phyloP scores from a whole-genome alignment of 2,888 invertebrate genomes.

The Acanthosepion lycidas region DNA sequence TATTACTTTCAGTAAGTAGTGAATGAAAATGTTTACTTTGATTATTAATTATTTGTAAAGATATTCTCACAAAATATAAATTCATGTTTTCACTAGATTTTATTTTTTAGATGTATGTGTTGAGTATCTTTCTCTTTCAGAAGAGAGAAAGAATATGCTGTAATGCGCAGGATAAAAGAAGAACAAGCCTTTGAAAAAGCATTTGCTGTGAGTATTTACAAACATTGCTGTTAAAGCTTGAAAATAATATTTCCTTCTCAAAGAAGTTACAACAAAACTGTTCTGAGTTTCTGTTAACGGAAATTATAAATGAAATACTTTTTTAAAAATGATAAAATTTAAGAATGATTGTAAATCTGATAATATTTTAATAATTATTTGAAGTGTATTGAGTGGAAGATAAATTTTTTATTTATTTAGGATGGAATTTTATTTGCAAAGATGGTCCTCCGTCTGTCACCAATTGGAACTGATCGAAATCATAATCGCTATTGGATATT shows the following conservation, averaged over 20 bases:
- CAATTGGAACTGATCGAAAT: slow-evolving; percentile 74
- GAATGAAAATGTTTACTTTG: too few species aligned
- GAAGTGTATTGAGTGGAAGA: not conserved
- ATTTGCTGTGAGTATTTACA: slow-evolving; percentile 62
- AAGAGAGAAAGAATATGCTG: slow-evolving; percentile 64
- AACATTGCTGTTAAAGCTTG: too few species aligned
- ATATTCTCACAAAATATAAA: not conserved
- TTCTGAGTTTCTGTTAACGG: too few species aligned
- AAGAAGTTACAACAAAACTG: too few species aligned
- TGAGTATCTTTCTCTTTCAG: slow-evolving; percentile 53
- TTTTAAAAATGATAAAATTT: too few species aligned
- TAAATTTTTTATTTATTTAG: slow-evolving; percentile 55
- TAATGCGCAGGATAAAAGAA: slow-evolving; percentile 60
- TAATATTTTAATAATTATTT: too few species aligned
- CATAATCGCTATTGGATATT: slow-evolving; percentile 76
- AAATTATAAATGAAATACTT: too few species aligned
- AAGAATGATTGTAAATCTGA: too few species aligned
- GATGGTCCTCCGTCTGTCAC: slow-evolving; percentile 65
- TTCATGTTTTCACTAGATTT: not conserved
- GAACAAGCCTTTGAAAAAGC: slow-evolving; percentile 66
- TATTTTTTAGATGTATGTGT: not conserved
- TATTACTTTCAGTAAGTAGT: not conserved
- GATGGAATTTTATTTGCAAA: slow-evolving; percentile 67
- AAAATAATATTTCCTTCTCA: too few species aligned
- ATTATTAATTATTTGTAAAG: too few species aligned